phyloP scores from a whole-genome alignment of 1,140 invertebrate species.

The Saccostrea echinata region DNA sequence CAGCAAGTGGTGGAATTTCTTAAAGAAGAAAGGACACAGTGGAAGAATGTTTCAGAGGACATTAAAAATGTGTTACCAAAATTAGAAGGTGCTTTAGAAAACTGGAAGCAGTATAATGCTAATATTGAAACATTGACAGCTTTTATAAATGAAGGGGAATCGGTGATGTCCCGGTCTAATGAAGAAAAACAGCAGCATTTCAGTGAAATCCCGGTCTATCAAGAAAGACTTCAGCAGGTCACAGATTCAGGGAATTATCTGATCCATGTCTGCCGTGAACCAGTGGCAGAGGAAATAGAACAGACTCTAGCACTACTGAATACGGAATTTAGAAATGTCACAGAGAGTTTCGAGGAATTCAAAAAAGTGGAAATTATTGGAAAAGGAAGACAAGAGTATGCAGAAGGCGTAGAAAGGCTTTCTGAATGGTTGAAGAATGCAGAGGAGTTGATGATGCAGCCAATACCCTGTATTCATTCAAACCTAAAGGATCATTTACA shows the following conservation, averaged over 20 bases:
- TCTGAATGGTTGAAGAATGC: constrained; percentile 90
- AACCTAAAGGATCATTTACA: constrained; percentile 90
- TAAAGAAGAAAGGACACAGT: constrained; percentile 90
- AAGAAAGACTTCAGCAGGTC: constrained; percentile 90
- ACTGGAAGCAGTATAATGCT: constrained; percentile 92
- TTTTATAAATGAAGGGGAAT: constrained; percentile 91
- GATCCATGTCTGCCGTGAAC: constrained; percentile 91
- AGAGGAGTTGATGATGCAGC: constrained; percentile 81
- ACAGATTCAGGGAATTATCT: constrained; percentile 93
- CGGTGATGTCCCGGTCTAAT: constrained; percentile 84
- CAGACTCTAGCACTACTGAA: constrained; percentile 87
- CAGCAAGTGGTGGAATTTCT: constrained; percentile 91
- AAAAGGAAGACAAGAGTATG: constrained; percentile 89
- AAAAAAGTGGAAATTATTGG: constrained; percentile 93
- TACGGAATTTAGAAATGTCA: constrained; percentile 87
- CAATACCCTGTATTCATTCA: constrained; percentile 85
- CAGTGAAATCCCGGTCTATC: constrained; percentile 93
- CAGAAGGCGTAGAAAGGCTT: constrained; percentile 87
- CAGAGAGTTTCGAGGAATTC: constrained; percentile 67
- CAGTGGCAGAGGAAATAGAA: constrained; percentile 88
- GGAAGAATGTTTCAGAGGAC: constrained; percentile 94
- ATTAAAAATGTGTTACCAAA: constrained; percentile 93
- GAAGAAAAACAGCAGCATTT: constrained; percentile 91
- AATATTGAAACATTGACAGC: constrained; percentile 87
- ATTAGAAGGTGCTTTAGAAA: constrained; percentile 90